Conservation (phyloP, 2,888 invertebrate species). For the Willowsia nigromaculata region DNA sequence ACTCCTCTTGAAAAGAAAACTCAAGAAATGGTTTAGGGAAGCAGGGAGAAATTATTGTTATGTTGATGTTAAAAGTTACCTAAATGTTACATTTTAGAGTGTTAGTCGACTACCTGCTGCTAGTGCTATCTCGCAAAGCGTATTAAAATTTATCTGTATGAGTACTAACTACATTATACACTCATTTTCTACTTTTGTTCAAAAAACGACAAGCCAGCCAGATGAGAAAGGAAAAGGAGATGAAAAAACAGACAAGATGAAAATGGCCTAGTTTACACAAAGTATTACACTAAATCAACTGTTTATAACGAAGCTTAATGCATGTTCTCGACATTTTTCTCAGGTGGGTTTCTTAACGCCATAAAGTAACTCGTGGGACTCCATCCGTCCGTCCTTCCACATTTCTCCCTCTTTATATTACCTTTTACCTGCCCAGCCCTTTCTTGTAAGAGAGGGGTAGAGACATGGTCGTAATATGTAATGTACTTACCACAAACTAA, state of each 20-base stretch:
- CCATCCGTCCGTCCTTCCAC: constrained; percentile 46
- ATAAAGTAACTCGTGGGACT: constrained; percentile 74
- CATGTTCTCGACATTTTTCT: constrained; percentile 66
- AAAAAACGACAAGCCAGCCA: background rate
- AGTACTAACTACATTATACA: background rate
- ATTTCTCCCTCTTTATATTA: constrained; percentile 11
- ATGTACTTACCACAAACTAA: constrained; percentile 27
- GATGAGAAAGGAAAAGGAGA: background rate
- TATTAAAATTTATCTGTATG: background rate
- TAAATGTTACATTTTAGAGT: constrained; percentile 53
- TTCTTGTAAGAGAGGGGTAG: constrained; percentile 44
- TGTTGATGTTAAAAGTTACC: constrained; percentile 54
- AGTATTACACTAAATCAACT: constrained; percentile 74
- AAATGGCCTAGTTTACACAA: constrained; percentile 72
- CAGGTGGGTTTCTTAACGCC: constrained; percentile 74
- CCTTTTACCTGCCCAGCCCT: constrained; percentile 61
- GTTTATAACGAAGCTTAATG: constrained; percentile 71
- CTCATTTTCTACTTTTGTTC: background rate
- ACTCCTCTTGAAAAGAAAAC: background rate
- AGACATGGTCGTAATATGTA: background rate
- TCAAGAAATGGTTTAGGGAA: constrained; percentile 6
- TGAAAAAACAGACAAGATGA: constrained; percentile 59
- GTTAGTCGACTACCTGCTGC: constrained; percentile 65
- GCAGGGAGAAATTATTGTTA: constrained; percentile 52
- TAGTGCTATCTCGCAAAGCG: constrained; percentile 40